These are phyloP conservation scores for Nezara viridula DNA, from an alignment of 2,888 invertebrate species.

Conservation along the genomic window DNA sequence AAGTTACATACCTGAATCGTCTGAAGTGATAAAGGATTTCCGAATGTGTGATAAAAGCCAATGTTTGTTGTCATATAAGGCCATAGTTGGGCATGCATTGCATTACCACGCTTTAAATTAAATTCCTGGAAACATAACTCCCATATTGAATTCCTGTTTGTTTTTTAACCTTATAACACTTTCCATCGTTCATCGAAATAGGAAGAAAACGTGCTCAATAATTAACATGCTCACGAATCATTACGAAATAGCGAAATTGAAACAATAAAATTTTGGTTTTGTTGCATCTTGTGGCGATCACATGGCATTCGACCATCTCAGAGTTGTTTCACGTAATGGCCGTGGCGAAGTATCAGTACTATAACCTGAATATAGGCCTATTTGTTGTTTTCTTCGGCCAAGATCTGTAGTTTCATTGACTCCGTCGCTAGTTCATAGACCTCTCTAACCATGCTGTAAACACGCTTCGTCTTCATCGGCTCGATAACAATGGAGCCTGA, in stretches of 20 bases:
- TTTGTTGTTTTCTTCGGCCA: background rate
- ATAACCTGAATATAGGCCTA: background rate
- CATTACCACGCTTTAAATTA: constrained; percentile 61
- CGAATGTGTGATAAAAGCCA: constrained; percentile 94
- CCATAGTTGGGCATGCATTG: constrained; percentile 75
- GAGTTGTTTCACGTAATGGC: constrained; percentile 46
- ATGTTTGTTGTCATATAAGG: constrained; percentile 92
- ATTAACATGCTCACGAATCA: background rate
- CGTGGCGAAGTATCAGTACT: background rate
- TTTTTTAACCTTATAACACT: constrained; percentile 6
- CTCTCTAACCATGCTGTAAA: background rate
- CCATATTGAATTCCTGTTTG: constrained; percentile 59
- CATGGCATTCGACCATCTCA: constrained; percentile 42
- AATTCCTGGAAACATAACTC: constrained; percentile 55
- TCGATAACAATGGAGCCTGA: background rate
- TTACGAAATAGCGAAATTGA: background rate
- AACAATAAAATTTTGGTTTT: background rate
- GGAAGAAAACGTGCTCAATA: background rate
- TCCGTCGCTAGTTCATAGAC: background rate
- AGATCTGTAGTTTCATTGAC: background rate
- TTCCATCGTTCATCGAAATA: background rate
- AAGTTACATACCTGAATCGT: constrained; percentile 82
- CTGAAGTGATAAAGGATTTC: constrained; percentile 94
- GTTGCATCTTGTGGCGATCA: constrained; percentile 50
- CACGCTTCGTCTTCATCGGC: background rate